Base-by-base conservation (phyloP, 1,140 invertebrate species). In the Drosophila repletoides region DNA sequence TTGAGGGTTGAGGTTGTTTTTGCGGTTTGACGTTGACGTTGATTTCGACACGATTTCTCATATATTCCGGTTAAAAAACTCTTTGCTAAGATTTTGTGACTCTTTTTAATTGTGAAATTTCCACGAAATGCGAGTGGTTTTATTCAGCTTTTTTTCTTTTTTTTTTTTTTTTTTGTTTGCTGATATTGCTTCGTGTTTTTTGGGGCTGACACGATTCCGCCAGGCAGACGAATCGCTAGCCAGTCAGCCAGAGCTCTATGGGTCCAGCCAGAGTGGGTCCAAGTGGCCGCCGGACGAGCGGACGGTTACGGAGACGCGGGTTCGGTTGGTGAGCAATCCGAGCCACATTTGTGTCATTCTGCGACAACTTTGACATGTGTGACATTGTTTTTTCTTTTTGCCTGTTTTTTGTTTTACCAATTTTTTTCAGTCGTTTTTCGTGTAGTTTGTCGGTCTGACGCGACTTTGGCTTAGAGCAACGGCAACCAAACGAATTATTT, bases 291-390 rank as follows among this genome's bases (percentile, higher is more conserved):
- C 12, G 24, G 29, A 4, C n/a, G 9, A 5, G 14, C n/a, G 17
- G 10, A 21, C 24, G 48, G 58, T 28, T 55, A 38, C 45, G 33
- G 38, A 15, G n/a, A 2, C 10, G 56, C 26, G 46, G 45, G 31
- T 17, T 17, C 14, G 75, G 76, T 74, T 76, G 72, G 72, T 84
- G 79, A 79, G 81, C 80, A 84, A 86, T 86, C 72, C 80, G 52
- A 72, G 77, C 76, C 80, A 72, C 80, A 86, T 86, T 86, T 86
- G 81, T 86, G 80, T 86, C 80, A 86, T 86, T 84, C 79, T 76
- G 80, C 81, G 72, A 86, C 81, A 86, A 87, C 80, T 86, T 87
- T 86, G 80, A 86, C 80, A 86, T 86, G 80, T 87, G 80, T 86
- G 80, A 86, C 80, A 86, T 80, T 86, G 81, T 86, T 86, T 86